These are phyloP conservation scores for Cyclargus thomasi DNA, from an alignment of 1,140 invertebrate genomes.

Conservation along the genomic window DNA sequence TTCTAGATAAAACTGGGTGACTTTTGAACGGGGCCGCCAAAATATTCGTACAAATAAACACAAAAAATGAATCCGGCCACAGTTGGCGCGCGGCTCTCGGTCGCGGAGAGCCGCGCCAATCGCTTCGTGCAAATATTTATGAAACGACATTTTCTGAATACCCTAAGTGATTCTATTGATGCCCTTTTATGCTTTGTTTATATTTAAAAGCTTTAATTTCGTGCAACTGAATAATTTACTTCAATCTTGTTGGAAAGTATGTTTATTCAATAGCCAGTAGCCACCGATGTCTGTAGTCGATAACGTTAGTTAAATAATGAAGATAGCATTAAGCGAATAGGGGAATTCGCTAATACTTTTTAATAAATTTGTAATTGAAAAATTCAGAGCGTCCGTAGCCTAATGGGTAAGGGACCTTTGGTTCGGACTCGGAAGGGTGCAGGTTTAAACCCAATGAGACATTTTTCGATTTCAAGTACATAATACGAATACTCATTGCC, in stretches of 20 bases:
- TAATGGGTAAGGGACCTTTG: too few relatives aligned
- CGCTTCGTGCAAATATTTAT: conserved; percentile 11
- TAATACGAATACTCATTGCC: too few relatives aligned
- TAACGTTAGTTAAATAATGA: too few relatives aligned
- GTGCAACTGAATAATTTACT: background rate
- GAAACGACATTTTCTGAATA: background rate
- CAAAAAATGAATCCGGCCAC: conserved; percentile 8
- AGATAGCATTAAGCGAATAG: too few relatives aligned
- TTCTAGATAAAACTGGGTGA: conserved; percentile 2
- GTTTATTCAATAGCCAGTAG: too few relatives aligned
- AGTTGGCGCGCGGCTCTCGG: conserved; percentile 3
- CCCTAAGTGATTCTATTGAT: conserved; percentile 2
- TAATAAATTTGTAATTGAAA: too few relatives aligned
- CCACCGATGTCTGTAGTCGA: too few relatives aligned
- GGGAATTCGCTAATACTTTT: too few relatives aligned
- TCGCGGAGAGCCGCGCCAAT: background rate
- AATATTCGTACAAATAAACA: conserved; percentile 13
- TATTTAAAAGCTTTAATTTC: background rate
- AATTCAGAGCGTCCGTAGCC: too few relatives aligned
- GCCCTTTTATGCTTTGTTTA: background rate
- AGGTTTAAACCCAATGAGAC: too few relatives aligned
- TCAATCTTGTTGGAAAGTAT: background rate
- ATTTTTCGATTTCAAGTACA: too few relatives aligned
- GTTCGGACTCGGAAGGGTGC: too few relatives aligned
- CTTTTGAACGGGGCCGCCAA: background rate